Conservation (phyloP, 2,113 vertebrate genomes). For the Zosterops borbonicus region DNA sequence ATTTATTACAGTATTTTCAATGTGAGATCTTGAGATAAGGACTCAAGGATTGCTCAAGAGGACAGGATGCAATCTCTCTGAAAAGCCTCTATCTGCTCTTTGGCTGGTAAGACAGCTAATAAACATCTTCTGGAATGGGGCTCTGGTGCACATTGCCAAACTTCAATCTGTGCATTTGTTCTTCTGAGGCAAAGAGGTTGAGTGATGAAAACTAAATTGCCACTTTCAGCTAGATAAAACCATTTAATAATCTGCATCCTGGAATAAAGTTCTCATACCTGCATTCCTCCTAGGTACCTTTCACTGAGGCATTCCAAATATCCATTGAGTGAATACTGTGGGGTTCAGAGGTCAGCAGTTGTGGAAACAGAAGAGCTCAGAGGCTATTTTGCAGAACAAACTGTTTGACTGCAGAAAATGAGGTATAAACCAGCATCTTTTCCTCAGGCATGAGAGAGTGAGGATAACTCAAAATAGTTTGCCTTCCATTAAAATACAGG, state of each 20-base stretch:
- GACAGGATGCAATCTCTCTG: background rate
- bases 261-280: background rate
- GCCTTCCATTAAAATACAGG: background rate
- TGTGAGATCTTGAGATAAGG: background rate
- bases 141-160: background rate
- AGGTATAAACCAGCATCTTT: background rate
- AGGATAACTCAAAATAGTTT: background rate
- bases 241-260: background rate
- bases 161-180: background rate
- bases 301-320: background rate
- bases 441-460: background rate
- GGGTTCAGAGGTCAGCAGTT: background rate
- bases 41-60: slow-evolving; percentile 12
- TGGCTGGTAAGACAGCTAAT: slow-evolving; percentile 4
- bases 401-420: background rate
- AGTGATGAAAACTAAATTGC: slow-evolving; percentile 18
- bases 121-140: background rate
- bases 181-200: background rate
- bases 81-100: background rate
- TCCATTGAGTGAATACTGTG: background rate
- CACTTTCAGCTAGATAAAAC: background rate
- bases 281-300: background rate
- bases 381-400: background rate
- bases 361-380: background rate
- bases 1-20: slow-evolving; percentile 1